phyloP scores from a whole-genome alignment of 1,140 invertebrate genomes.

The Dendroctonus valens region DNA sequence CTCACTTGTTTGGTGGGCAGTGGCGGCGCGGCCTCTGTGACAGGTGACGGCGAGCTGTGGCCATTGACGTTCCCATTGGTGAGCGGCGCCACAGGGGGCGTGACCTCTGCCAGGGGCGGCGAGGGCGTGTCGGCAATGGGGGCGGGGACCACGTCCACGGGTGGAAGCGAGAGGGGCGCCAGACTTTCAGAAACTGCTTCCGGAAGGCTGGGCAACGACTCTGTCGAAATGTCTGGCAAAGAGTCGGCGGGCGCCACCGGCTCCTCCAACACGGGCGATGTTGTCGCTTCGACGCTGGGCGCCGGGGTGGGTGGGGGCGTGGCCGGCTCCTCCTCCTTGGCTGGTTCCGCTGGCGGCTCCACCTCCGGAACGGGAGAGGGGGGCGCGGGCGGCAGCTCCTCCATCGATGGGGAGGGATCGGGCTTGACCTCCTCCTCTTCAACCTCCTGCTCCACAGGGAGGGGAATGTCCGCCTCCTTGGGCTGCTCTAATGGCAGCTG shows the following conservation, averaged over 20 bases:
- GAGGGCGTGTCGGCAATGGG: conserved; percentile 38
- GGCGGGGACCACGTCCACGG: conserved; percentile 47
- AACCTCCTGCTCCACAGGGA: background rate
- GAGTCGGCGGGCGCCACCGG: conserved; percentile 43
- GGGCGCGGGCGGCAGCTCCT: conserved; percentile 28
- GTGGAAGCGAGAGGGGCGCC: conserved; percentile 48
- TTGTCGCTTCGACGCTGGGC: conserved; percentile 15
- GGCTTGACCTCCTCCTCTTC: background rate
- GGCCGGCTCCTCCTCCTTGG: conserved; percentile 18
- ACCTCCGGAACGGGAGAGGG: conserved; percentile 22
- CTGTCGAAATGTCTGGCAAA: conserved; percentile 48
- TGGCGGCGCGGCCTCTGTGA: conserved; percentile 32
- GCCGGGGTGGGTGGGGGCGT: conserved; percentile 29
- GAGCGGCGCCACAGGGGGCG: conserved; percentile 37
- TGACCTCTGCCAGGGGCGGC: conserved; percentile 17
- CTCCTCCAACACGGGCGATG: conserved; percentile 19
- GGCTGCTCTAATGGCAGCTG: conserved; percentile 22
- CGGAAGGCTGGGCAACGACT: conserved; percentile 49
- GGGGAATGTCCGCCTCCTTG: conserved; percentile 7
- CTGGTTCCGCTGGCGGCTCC: background rate
- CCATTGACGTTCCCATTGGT: conserved; percentile 49
- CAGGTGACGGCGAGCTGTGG: conserved; percentile 33
- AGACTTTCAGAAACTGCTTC: conserved; percentile 48
- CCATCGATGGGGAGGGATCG: conserved; percentile 18
- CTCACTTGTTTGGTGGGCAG: conserved; percentile 51